Evolutionary conservation across 2,888 invertebrate genomes (phyloP).

Genomic region (Chirona hameri): DNA sequence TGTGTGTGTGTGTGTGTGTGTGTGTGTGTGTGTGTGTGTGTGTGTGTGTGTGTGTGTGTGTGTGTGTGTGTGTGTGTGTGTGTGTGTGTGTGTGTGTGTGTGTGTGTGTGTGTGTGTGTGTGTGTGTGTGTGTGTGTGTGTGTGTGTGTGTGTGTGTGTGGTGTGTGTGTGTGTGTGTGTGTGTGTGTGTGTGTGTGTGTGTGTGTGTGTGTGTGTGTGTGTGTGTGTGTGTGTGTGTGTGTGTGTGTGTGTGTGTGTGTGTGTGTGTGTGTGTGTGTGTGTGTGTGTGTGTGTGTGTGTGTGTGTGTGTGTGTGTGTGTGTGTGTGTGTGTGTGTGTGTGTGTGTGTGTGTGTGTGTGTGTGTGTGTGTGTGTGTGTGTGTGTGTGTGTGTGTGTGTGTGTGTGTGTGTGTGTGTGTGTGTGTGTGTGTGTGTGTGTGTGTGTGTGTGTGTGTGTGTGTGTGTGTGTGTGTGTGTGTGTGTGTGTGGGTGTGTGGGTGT

Average conservation of each 20-base stretch:
- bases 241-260: no score
- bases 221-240: no score
- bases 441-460: not conserved
- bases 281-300: not conserved
- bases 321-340: not conserved
- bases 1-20: no score
- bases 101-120: not conserved
- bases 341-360: not conserved
- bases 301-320: not conserved
- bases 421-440: no score
- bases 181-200: no score
- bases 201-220: no score
- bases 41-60: no score
- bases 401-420: no score
- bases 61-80: not conserved
- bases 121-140: not conserved
- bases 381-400: no score
- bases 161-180: not conserved
- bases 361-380: not conserved
- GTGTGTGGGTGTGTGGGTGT: not conserved
- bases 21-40: no score
- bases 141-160: not conserved
- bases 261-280: no score
- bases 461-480: not conserved
- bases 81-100: not conserved